phyloP scores from a whole-genome alignment of 2,113 vertebrate genomes.

The Melanerpes aurifrons region DNA sequence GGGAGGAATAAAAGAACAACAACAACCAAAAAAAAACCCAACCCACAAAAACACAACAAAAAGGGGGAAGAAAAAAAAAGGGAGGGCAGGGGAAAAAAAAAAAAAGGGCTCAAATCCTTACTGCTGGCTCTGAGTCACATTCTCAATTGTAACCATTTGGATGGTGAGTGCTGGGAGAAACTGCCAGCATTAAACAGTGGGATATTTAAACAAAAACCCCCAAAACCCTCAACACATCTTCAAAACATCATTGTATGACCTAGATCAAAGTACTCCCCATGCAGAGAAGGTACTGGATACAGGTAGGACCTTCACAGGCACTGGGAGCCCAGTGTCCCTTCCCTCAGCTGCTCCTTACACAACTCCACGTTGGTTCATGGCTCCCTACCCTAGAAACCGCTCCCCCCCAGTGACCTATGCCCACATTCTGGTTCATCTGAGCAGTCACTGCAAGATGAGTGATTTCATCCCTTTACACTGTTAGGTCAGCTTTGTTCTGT shows the following conservation, averaged over 20 bases:
- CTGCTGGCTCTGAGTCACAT: not conserved
- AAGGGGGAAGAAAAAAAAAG: not conserved
- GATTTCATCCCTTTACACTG: slow-evolving; percentile 31
- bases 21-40: not conserved
- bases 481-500: slow-evolving; percentile 36
- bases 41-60: not conserved
- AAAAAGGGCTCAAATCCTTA: not conserved
- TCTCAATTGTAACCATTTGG: not conserved
- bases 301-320: not conserved
- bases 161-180: not conserved
- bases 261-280: slow-evolving; percentile 5
- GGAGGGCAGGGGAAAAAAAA: too few relatives aligned
- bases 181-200: not conserved
- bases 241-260: not conserved
- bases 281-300: not conserved
- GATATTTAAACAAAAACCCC: not conserved
- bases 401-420: slow-evolving; percentile 47
- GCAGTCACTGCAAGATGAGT: not conserved
- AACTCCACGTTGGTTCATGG: not conserved
- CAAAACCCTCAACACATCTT: slow-evolving; percentile 18
- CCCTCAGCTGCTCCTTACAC: not conserved
- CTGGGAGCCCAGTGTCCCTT: not conserved
- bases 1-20: not conserved
- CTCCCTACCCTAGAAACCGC: slow-evolving; percentile 28
- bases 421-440: not conserved